Conservation (phyloP, 2,888 invertebrate species). For the Spicauda simplicius region DNA sequence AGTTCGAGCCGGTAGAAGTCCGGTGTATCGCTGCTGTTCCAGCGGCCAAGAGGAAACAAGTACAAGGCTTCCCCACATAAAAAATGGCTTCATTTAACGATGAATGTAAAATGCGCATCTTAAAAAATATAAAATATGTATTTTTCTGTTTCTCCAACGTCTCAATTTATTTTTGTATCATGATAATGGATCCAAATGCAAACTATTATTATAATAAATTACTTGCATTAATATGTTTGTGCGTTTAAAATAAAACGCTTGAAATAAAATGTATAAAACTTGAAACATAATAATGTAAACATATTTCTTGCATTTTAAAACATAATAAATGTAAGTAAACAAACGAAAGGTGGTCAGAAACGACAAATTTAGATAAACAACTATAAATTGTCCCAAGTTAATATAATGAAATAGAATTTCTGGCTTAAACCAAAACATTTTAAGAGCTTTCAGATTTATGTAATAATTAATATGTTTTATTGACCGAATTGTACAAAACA, state of each 20-base stretch:
- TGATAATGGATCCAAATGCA: conserved; percentile 1
- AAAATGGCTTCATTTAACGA: no score
- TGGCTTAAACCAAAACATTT: conserved; percentile 36
- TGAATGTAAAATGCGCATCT: no score
- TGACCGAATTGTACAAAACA: conserved; percentile 8
- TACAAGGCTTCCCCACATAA: no score
- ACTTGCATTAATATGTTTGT: conserved; percentile 4
- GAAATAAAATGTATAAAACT: conserved; percentile 1
- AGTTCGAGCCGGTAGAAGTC: no score
- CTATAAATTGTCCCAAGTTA: conserved; percentile 30
- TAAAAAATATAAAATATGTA: neutral
- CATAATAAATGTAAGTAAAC: no score
- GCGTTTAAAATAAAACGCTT: conserved; percentile 7
- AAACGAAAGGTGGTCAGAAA: no score
- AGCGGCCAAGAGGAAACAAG: no score
- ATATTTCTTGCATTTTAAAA: no score
- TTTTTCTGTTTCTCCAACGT: neutral
- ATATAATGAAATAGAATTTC: conserved; percentile 34
- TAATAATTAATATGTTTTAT: conserved; percentile 44
- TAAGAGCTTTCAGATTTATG: conserved; percentile 42
- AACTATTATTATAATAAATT: conserved; percentile 3
- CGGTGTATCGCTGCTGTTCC: no score
- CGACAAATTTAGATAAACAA: no score
- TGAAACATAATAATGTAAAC: no score
- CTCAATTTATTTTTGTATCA: neutral